phyloP scores from a whole-genome alignment of 2,797 vertebrate species.

The Triplophysa bombifrons region DNA sequence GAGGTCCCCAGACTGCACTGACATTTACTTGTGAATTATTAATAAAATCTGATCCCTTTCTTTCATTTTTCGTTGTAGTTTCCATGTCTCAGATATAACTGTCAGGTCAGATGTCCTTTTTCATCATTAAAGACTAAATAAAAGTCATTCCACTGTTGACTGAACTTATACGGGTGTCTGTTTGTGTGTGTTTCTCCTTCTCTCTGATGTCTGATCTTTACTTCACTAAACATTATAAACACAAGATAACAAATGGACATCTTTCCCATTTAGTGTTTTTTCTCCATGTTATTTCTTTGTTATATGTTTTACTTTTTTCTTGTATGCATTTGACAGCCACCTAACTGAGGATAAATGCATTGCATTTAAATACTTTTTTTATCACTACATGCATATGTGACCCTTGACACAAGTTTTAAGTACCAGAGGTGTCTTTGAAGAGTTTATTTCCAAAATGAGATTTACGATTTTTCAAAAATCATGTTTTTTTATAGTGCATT shows the following conservation, averaged over 20 bases:
- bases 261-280: too few relatives aligned
- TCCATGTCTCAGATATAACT: not conserved
- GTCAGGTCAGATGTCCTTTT: constrained; percentile 3
- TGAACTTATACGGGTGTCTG: not conserved
- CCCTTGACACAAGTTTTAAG: too few relatives aligned
- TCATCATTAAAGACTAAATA: not conserved
- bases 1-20: not conserved
- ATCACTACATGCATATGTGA: too few relatives aligned
- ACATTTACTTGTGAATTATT: constrained; percentile 2
- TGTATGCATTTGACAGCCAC: too few relatives aligned
- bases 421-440: too few relatives aligned
- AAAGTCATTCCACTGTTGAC: not conserved
- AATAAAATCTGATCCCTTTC: constrained; percentile 7
- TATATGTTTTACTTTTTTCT: not conserved
- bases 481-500: too few relatives aligned
- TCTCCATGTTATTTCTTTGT: not conserved
- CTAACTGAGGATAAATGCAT: too few relatives aligned
- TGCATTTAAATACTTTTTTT: too few relatives aligned
- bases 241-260: not conserved
- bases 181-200: not conserved
- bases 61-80: constrained; percentile 10
- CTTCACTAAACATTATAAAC: not conserved
- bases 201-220: not conserved
- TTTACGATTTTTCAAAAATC: too few relatives aligned
- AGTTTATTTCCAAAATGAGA: too few relatives aligned